Base-by-base conservation (phyloP, 2,888 invertebrate genomes). In the Drosophila paranaensis region DNA sequence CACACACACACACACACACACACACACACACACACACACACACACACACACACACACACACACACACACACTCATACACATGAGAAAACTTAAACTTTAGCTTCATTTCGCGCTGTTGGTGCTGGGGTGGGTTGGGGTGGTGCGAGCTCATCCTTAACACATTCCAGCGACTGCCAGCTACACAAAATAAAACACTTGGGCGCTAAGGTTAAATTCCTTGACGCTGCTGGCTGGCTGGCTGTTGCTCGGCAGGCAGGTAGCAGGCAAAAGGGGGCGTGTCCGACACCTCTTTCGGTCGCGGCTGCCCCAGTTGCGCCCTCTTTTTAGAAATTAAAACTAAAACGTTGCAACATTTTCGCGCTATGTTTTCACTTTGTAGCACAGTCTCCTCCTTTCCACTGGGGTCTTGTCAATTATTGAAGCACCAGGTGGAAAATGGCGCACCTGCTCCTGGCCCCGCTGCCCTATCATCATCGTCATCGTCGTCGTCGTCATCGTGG, bases 111-210 rank as follows among this genome's bases (percentile, higher is more conserved):
- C 90, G 82, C 90, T 27, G 46, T 14, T 27, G 14, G 14, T 11
- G 40, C 11, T 25, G 14, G 13, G 11, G 39, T 33, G 1, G 20
- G 20, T 20, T 20, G 20, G 20, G 20, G 1, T 20, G 20, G 20
- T 20, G 51, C 40, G 46, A 48, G 69, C 43, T 63, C 71, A 67
- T 77, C 68, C 67, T 58, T 62, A 74, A 56, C 82, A 82, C 88
- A 84, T 84, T 88, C 90, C 88, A 74, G 43, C 72, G 67, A 63
- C 76, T 69, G 68, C 67, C 50, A 74, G 87, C 82, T 84, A 72
- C 82, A 81, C 64, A 84, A 85, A 85, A 85, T 88, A 89, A 90
- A 89, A 90, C 74, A 88, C 84, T 84, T 74, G 88, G 75, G 88
- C 62, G 80, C 86, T 82, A 84, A 89, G 90, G 84, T 88, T 88